A percentile compares a stretch with the other conserved stretches of the same genome.
These are phyloP conservation scores for Theodoxus fluviatilis DNA, from an alignment of 2,888 invertebrate genomes.

Conservation along the genomic window DNA sequence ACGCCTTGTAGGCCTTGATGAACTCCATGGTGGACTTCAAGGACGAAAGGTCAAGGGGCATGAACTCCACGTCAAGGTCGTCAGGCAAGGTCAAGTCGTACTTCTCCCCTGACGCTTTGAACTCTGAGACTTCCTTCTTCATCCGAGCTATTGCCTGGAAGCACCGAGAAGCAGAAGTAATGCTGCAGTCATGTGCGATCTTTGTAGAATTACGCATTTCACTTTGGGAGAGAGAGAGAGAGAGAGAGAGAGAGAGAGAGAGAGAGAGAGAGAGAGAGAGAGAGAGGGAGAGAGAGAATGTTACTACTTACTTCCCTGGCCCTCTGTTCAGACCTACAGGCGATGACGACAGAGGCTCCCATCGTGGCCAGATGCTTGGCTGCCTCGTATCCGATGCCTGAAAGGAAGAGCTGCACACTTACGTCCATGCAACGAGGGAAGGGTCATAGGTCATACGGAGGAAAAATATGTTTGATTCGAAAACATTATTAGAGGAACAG, in stretches of 20 bases:
- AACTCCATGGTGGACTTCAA: constrained; percentile 46
- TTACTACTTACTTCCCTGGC: constrained; percentile 33
- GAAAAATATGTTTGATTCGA: too few species aligned
- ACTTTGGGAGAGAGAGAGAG: too few species aligned
- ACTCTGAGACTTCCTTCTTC: constrained; percentile 35
- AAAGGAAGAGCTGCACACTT: too few species aligned
- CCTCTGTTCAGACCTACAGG: constrained; percentile 40
- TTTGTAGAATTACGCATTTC: too few species aligned
- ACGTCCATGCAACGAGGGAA: too few species aligned
- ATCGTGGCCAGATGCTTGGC: constrained; percentile 44
- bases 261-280: background rate
- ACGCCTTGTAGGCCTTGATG: constrained; percentile 41
- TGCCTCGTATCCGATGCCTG: constrained; percentile 42
- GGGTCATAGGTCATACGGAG: too few species aligned
- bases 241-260: too few species aligned
- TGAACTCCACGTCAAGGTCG: constrained; percentile 40
- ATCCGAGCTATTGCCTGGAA: constrained; percentile 37
- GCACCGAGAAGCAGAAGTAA: too few species aligned
- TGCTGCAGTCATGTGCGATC: too few species aligned
- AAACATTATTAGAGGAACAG: too few species aligned
- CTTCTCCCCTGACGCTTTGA: constrained; percentile 27
- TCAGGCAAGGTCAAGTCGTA: constrained; percentile 34
- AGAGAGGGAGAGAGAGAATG: background rate
- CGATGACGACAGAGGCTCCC: constrained; percentile 44
- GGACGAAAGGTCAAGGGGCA: constrained; percentile 41